Conservation (phyloP, 2,113 vertebrate genomes). For the Limnothrissa miodon region DNA sequence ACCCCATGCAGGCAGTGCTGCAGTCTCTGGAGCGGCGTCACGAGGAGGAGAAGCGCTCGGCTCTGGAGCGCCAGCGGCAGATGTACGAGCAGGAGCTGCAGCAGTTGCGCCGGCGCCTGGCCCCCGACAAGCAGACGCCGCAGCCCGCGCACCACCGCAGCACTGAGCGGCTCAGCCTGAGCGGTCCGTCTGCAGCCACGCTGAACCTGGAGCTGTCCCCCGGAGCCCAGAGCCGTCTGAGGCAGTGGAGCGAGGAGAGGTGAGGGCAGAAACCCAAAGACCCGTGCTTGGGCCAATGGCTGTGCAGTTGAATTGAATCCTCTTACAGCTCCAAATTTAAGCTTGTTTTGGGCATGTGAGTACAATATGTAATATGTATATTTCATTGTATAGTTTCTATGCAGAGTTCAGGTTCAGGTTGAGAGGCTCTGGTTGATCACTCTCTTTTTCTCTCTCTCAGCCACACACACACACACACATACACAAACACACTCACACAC, state of each 20-base stretch:
- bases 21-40: conserved; percentile 89
- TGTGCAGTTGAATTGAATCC: too few relatives aligned
- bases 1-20: conserved; percentile 88
- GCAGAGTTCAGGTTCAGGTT: too few relatives aligned
- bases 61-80: conserved; percentile 84
- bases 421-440: too few relatives aligned
- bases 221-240: conserved; percentile 84
- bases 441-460: too few relatives aligned
- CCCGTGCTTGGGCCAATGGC: too few relatives aligned
- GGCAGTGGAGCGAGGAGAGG: conserved; percentile 95
- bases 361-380: too few relatives aligned
- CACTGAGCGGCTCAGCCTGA: conserved; percentile 80
- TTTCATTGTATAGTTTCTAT: too few relatives aligned
- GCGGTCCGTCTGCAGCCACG: conserved; percentile 65
- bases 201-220: conserved; percentile 57
- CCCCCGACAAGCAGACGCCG: conserved; percentile 75
- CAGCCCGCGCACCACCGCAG: conserved; percentile 70
- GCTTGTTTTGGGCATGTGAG: too few relatives aligned
- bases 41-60: conserved; percentile 88
- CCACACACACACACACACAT: too few relatives aligned
- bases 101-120: conserved; percentile 80
- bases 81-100: conserved; percentile 95
- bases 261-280: too few relatives aligned
- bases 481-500: too few relatives aligned
- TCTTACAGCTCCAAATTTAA: too few relatives aligned